Conservation (phyloP, 2,888 invertebrate species). For the Drosophila phalerata region DNA sequence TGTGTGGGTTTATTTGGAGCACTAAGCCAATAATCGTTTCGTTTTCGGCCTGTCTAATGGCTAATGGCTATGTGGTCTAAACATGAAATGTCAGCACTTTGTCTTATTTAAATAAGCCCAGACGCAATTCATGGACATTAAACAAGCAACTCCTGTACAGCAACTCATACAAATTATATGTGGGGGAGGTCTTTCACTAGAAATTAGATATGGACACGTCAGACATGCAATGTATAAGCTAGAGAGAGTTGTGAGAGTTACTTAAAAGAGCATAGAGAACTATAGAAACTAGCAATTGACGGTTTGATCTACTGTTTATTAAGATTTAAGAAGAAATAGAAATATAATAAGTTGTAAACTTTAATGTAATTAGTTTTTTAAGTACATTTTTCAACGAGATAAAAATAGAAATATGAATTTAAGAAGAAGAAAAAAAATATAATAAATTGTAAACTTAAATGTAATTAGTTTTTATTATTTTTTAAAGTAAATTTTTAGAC, state of each 20-base stretch:
- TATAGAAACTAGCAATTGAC: neutral
- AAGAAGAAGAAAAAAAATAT: neutral
- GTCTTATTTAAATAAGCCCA: slow-evolving; percentile 59
- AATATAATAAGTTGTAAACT: neutral
- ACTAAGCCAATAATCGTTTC: slow-evolving; percentile 60
- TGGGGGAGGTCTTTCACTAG: slow-evolving; percentile 47
- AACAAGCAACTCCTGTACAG: slow-evolving; percentile 33
- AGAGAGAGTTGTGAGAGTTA: slow-evolving; percentile 1
- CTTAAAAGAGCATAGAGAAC: neutral
- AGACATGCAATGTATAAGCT: neutral
- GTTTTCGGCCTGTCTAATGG: slow-evolving; percentile 60
- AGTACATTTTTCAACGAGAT: too few species aligned
- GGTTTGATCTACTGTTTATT: neutral
- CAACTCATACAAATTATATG: neutral
- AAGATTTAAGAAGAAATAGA: neutral
- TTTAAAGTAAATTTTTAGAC: too few species aligned
- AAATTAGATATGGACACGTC: slow-evolving; percentile 53
- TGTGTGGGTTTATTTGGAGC: slow-evolving; percentile 52
- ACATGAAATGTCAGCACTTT: slow-evolving; percentile 73
- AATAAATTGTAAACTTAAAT: too few species aligned
- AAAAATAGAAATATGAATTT: too few species aligned
- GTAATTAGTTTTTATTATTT: too few species aligned
- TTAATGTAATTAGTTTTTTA: neutral
- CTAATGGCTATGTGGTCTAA: slow-evolving; percentile 70
- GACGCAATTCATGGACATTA: slow-evolving; percentile 50